phyloP scores from a whole-genome alignment of 2,888 invertebrate genomes.

The Choreutis nemorana region DNA sequence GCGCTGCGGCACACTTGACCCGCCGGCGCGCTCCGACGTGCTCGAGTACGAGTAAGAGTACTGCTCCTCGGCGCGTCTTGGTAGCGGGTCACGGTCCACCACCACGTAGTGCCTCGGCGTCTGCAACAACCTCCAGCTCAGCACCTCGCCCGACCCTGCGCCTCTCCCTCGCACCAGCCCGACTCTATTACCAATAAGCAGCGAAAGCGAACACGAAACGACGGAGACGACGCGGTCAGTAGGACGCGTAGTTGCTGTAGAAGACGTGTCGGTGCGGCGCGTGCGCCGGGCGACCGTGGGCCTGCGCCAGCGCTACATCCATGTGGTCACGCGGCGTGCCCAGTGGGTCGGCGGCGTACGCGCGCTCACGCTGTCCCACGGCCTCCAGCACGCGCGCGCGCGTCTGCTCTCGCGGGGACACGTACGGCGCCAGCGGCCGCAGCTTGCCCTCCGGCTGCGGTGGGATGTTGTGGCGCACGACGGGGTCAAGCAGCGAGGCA shows the following conservation, averaged over 20 bases:
- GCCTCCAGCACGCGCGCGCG: conserved; percentile 69
- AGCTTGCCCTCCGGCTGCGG: conserved; percentile 67
- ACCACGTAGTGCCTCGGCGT: conserved; percentile 90
- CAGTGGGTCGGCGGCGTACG: conserved; percentile 66
- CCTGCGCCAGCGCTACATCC: conserved; percentile 70
- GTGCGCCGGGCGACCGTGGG: conserved; percentile 65
- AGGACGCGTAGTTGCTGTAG: conserved; percentile 63
- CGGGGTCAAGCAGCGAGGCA: conserved; percentile 56
- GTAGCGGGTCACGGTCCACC: conserved; percentile 78
- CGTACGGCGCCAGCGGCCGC: conserved; percentile 71
- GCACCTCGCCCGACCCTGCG: conserved; percentile 26
- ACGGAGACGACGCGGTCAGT: conserved; percentile 30
- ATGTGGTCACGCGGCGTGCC: conserved; percentile 69
- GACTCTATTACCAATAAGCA: conserved; percentile 22
- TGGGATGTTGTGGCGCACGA: conserved; percentile 69
- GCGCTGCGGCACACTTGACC: conserved; percentile 65
- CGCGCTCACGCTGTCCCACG: conserved; percentile 66
- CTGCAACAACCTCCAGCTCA: conserved; percentile 71
- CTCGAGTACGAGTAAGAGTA: conserved; percentile 86
- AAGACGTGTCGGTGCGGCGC: conserved; percentile 54
- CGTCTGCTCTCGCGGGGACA: conserved; percentile 72
- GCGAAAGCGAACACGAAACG: conserved; percentile 56
- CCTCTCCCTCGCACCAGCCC: conserved; percentile 37
- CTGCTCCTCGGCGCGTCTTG: conserved; percentile 79
- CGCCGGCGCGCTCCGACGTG: conserved; percentile 61